Conservation (phyloP, 2,888 invertebrate genomes). For the Cataglyphis cursor region DNA sequence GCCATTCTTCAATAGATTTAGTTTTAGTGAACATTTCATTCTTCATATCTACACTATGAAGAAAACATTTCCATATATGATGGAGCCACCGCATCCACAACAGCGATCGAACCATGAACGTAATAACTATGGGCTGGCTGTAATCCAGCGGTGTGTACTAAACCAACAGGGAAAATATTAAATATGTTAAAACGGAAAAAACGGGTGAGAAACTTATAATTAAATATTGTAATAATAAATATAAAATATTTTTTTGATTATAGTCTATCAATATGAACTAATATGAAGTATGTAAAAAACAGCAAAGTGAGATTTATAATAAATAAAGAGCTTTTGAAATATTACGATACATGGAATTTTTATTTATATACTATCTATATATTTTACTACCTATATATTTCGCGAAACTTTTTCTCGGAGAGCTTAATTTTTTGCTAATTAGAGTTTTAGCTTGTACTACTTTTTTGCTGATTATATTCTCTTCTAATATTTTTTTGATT, state of each 20-base stretch:
- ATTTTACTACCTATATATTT: background rate
- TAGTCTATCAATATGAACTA: background rate
- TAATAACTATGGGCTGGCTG: background rate
- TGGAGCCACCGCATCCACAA: background rate
- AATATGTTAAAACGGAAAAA: background rate
- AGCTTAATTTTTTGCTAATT: background rate
- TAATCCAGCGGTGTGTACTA: background rate
- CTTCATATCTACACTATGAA: background rate
- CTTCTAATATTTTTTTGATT: background rate
- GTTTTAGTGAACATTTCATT: background rate
- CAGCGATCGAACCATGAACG: background rate
- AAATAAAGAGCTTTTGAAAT: slow-evolving; percentile 18
- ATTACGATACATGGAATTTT: background rate
- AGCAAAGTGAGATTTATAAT: slow-evolving; percentile 11
- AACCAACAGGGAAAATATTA: background rate
- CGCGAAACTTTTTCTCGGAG: background rate
- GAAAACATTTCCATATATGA: background rate
- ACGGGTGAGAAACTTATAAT: slow-evolving; percentile 1
- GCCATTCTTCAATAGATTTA: background rate
- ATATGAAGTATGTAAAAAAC: slow-evolving; percentile 25
- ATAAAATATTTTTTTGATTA: background rate
- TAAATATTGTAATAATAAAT: background rate
- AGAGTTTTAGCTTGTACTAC: background rate
- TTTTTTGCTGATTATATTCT: background rate
- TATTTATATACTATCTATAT: background rate